Evolutionary conservation across 2,113 vertebrate genomes (phyloP).

Genomic region (Sturnira hondurensis): DNA sequence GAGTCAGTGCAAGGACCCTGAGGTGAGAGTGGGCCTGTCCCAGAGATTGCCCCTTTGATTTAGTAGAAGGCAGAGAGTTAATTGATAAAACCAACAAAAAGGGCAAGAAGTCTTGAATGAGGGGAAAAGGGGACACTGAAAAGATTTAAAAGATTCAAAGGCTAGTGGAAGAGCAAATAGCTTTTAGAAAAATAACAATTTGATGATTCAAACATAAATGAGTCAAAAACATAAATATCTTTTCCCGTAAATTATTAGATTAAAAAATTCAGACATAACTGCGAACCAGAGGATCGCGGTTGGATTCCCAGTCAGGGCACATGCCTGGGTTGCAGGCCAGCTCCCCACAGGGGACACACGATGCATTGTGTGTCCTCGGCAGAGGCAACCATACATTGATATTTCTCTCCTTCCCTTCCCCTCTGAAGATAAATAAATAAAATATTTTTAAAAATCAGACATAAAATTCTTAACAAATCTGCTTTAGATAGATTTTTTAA

Average conservation of each 20-base stretch:
- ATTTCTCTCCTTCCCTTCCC: too few relatives aligned
- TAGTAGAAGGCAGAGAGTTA: neutral
- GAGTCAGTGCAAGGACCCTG: neutral
- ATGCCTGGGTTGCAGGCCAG: too few relatives aligned
- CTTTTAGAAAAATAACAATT: constrained; percentile 26
- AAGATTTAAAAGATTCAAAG: constrained; percentile 11
- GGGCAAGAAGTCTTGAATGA: neutral
- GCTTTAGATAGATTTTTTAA: neutral
- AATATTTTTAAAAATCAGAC: too few relatives aligned
- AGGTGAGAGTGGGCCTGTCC: neutral
- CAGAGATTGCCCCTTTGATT: neutral
- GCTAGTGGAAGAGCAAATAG: neutral
- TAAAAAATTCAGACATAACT: too few relatives aligned
- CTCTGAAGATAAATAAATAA: too few relatives aligned
- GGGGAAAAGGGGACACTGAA: neutral
- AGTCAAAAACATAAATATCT: constrained; percentile 32
- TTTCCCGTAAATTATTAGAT: neutral
- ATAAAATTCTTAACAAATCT: neutral
- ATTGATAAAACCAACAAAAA: neutral
- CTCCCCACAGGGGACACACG: too few relatives aligned
- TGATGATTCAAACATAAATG: constrained; percentile 26
- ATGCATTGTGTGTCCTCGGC: too few relatives aligned
- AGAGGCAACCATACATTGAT: too few relatives aligned
- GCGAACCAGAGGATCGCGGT: too few relatives aligned
- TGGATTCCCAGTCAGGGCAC: too few relatives aligned